Base-by-base conservation (phyloP, 1,140 invertebrate species). In the Tetramorium alpestre region DNA sequence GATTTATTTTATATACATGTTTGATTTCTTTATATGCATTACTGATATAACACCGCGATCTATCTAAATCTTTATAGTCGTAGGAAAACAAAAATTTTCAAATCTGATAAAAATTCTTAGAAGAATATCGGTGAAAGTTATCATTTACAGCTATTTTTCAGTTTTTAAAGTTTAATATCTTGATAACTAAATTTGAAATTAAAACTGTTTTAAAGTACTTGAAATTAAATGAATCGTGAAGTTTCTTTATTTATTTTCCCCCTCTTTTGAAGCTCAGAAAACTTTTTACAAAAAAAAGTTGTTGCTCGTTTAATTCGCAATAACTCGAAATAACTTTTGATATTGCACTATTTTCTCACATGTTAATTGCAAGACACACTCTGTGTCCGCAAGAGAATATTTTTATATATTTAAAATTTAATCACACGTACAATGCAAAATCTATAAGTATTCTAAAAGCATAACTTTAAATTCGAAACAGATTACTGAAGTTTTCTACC, bases 101-200 rank as follows among this genome's bases (percentile, higher is more conserved):
- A 80, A 54, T 25, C 60, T 28, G 16, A 51, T 80, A 6, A 60
- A 44, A 77, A 69, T 80, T 38, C n/a, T 41, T 22, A 18, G 47
- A 6, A 1, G 18, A 33, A 49, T 11, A 13, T 41, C 10, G 7
- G 2, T 18, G 3, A 80, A 25, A 67, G 4, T 80, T 25, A 11
- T 38, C 6, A 64, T 78, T 77, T 51, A 49, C 0, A 44, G n/a
- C 13, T 18, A 81, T 28, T 81, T 70, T 41, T 25, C 7, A 13
- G 33, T 28, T 33, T 65, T 78, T 18, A 13, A 28, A 62, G n/a
- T 16, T 76, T 41, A 60, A 44, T 44, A 16, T 60, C 16, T 76
- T 44, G 22, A 25, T 60, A 60, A 60, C 54, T 60, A 60, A 76
- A 76, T 22, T 76, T 58, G 13, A 58, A 76, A 76, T 76, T 76